phyloP scores from a whole-genome alignment of 2,113 vertebrate genomes.

The human (Homo sapiens) region DNA sequence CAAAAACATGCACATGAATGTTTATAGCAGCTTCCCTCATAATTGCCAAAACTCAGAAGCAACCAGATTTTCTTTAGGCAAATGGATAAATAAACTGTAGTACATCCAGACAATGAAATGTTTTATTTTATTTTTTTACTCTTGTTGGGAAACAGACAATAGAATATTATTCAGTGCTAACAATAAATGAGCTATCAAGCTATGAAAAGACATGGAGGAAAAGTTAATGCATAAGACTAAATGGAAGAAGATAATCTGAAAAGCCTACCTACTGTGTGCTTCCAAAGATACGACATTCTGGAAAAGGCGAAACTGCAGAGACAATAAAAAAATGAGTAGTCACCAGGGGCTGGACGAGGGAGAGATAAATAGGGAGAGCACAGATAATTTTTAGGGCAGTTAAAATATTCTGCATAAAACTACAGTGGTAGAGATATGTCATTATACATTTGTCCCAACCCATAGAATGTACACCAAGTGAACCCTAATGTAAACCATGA shows the following conservation, averaged over 20 bases:
- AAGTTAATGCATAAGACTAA: neutral
- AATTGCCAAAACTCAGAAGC: neutral
- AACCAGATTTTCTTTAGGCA: neutral
- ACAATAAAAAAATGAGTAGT: neutral
- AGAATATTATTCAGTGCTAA: neutral
- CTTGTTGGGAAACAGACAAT: neutral
- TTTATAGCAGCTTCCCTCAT: neutral
- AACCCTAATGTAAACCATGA: neutral
- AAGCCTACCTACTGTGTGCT: neutral
- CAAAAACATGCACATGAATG: neutral
- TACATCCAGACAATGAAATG: neutral
- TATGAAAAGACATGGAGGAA: neutral
- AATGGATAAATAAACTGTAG: neutral
- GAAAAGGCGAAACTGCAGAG: neutral
- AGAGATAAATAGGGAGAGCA: neutral
- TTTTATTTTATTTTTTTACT: too few relatives aligned
- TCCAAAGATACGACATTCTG: neutral
- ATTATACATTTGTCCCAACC: neutral
- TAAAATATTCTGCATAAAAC: neutral
- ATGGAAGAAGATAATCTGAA: neutral
- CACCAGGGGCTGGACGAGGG: neutral
- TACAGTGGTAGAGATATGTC: neutral
- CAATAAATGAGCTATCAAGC: neutral
- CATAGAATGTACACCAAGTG: neutral
- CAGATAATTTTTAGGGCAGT: neutral